A percentile compares a stretch with the other conserved stretches of the same genome.
Evolutionary conservation across 2,797 vertebrate genomes (phyloP).

Genomic region (Myotis daubentonii): DNA sequence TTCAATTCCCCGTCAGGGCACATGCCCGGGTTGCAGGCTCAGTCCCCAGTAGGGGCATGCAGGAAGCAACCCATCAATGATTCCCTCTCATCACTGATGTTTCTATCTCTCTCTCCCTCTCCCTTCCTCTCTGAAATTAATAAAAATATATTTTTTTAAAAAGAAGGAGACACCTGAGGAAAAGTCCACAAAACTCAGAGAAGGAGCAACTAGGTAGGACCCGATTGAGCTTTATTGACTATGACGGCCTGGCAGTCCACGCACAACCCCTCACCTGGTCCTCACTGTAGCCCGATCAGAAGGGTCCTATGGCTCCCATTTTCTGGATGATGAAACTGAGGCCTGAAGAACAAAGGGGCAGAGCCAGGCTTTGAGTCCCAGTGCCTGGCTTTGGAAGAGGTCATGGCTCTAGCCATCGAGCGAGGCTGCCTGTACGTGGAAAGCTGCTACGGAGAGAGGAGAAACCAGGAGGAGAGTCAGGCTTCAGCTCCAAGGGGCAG

Average conservation of each 20-base stretch:
- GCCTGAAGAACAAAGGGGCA: background rate
- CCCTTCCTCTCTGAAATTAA: too few relatives aligned
- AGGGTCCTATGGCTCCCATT: background rate
- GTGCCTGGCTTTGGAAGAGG: background rate
- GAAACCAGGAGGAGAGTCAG: background rate
- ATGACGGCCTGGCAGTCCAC: background rate
- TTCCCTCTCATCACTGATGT: too few relatives aligned
- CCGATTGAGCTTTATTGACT: background rate
- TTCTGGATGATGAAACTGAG: slow-evolving; percentile 16
- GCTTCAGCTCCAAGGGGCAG: background rate
- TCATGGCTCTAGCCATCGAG: background rate
- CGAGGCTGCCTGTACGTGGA: background rate
- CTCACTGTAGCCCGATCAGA: background rate
- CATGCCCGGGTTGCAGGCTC: too few relatives aligned
- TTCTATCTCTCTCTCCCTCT: too few relatives aligned
- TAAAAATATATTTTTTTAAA: too few relatives aligned
- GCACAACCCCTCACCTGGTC: background rate
- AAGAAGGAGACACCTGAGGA: background rate
- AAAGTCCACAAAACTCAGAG: background rate
- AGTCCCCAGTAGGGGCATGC: too few relatives aligned
- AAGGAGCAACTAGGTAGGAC: background rate
- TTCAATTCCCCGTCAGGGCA: too few relatives aligned
- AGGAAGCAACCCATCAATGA: too few relatives aligned
- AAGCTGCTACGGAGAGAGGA: background rate
- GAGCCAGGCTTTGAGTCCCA: background rate